Evolutionary conservation across 2,113 vertebrate genomes (phyloP).

Genomic region (Elephas maximus): DNA sequence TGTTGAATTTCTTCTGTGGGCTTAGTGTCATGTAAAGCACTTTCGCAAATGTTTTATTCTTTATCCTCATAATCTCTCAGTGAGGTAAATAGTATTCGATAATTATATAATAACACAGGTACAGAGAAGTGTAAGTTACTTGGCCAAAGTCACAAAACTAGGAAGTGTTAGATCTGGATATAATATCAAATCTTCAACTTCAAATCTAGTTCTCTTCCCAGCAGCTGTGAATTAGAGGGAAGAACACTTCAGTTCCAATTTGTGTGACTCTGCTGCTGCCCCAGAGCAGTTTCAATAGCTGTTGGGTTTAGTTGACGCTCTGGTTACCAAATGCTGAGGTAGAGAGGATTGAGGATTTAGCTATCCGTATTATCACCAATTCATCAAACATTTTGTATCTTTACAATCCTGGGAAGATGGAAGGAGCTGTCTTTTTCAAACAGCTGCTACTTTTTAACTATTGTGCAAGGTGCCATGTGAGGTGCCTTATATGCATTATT

Average conservation of each 20-base stretch:
- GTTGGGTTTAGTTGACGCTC: not conserved
- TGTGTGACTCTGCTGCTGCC: not conserved
- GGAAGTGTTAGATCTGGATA: not conserved
- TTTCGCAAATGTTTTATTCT: not conserved
- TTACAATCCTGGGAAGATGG: not conserved
- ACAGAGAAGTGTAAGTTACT: not conserved
- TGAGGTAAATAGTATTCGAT: not conserved
- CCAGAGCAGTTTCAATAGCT: not conserved
- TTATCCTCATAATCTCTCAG: not conserved
- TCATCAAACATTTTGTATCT: not conserved
- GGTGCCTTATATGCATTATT: not conserved
- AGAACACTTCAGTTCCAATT: not conserved
- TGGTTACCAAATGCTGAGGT: not conserved
- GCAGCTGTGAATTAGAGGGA: not conserved
- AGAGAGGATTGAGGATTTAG: not conserved
- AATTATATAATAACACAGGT: not conserved
- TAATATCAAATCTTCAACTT: not conserved
- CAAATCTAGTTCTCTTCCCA: not conserved
- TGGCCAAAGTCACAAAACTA: not conserved
- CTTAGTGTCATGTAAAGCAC: not conserved
- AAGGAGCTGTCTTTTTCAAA: not conserved
- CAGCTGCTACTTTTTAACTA: not conserved
- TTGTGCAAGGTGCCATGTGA: conserved; percentile 24
- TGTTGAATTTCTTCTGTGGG: not conserved
- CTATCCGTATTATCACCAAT: not conserved